Conservation (phyloP, 2,113 vertebrate species). For the Myiopsitta monachus region DNA sequence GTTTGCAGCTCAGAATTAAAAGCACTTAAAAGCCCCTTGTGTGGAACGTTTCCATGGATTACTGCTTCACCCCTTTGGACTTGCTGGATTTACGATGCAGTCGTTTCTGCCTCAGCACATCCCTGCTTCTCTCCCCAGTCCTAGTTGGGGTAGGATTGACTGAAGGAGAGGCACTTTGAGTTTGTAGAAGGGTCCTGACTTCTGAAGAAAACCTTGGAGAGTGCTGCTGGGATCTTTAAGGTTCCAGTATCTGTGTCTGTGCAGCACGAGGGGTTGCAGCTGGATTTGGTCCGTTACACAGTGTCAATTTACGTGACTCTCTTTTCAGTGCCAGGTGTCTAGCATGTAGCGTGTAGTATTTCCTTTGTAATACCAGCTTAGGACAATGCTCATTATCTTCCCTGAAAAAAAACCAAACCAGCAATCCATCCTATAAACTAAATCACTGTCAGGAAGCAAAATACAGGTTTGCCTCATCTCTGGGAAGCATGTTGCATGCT, state of each 20-base stretch:
- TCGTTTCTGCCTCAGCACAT: background rate
- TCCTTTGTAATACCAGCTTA: conserved; percentile 21
- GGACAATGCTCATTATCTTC: conserved; percentile 38
- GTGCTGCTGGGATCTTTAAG: background rate
- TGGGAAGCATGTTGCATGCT: conserved; percentile 48
- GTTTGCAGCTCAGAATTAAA: conserved; percentile 55
- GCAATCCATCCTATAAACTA: conserved; percentile 1
- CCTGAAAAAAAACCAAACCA: background rate
- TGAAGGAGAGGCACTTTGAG: background rate
- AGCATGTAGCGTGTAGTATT: background rate
- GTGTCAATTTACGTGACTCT: background rate
- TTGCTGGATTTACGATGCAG: background rate
- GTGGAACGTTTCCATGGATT: conserved; percentile 55
- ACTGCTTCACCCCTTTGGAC: conserved; percentile 28
- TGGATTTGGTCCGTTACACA: background rate
- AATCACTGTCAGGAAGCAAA: conserved; percentile 59
- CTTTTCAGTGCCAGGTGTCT: conserved; percentile 21
- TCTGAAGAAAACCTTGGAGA: background rate
- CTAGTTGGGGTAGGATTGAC: background rate
- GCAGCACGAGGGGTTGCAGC: background rate
- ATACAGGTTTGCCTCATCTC: conserved; percentile 41
- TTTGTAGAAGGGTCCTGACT: background rate
- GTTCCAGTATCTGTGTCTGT: background rate
- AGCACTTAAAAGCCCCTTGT: conserved; percentile 4
- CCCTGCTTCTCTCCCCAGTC: background rate